Evolutionary conservation across 1,140 invertebrate species (phyloP).

Genomic region (Panagrolaimus sp.): DNA sequence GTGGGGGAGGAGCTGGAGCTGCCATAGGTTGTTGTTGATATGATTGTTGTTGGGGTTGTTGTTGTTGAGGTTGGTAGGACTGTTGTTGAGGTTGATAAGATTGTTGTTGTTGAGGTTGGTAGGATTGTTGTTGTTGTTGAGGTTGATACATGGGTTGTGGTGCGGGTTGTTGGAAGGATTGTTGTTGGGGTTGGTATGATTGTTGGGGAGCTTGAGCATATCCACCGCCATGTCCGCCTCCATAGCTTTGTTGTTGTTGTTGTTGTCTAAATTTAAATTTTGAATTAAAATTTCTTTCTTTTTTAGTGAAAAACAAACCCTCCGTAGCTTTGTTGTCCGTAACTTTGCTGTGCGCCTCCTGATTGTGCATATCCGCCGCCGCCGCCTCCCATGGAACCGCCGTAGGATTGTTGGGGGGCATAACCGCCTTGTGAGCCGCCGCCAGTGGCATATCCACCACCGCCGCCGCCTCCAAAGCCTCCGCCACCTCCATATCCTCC

Average conservation of each 20-base stretch:
- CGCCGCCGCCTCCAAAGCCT: not conserved
- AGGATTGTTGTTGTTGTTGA: too few species aligned
- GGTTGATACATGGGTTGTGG: not conserved
- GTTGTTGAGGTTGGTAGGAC: not conserved
- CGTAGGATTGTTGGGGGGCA: slow-evolving; percentile 10
- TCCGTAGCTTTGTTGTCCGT: not conserved
- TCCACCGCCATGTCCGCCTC: not conserved
- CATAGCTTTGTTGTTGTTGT: not conserved
- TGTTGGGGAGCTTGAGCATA: not conserved
- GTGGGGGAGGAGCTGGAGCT: not conserved
- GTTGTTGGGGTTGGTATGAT: not conserved
- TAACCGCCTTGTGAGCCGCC: not conserved
- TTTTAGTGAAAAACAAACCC: too few species aligned
- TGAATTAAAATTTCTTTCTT: too few species aligned
- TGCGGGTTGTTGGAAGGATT: not conserved
- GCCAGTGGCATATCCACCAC: slow-evolving; percentile 6
- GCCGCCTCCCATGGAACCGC: too few species aligned
- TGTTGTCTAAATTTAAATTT: too few species aligned
- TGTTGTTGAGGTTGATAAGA: not conserved
- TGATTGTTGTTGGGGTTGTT: not conserved
- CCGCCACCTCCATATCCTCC: too few species aligned
- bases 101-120: not conserved
- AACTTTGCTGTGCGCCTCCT: slow-evolving; percentile 1
- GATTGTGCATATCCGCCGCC: too few species aligned
- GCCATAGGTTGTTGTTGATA: too few species aligned